Conservation (phyloP, 2,113 vertebrate genomes). For the Nettapus auritus region DNA sequence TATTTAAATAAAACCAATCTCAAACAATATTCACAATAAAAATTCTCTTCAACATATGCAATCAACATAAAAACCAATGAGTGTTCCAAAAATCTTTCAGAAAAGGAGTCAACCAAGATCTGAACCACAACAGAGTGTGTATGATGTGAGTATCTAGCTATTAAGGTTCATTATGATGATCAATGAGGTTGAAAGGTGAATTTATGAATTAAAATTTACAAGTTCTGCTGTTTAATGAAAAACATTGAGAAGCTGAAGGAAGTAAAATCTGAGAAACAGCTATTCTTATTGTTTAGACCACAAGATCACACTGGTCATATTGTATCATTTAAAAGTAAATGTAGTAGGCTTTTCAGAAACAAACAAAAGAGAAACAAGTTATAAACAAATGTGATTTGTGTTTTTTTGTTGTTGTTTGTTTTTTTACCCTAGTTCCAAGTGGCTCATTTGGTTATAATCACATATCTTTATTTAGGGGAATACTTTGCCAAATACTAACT, state of each 20-base stretch:
- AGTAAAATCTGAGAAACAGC: constrained; percentile 21
- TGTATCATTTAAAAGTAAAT: constrained; percentile 64
- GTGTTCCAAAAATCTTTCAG: constrained; percentile 49
- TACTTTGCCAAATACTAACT: constrained; percentile 40
- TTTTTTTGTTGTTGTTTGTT: neutral
- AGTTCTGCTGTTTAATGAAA: constrained; percentile 47
- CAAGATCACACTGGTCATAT: constrained; percentile 55
- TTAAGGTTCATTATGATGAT: constrained; percentile 38
- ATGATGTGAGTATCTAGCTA: constrained; percentile 34
- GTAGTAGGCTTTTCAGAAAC: constrained; percentile 51
- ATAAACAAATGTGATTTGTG: constrained; percentile 58
- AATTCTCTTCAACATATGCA: constrained; percentile 19
- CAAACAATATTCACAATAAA: neutral
- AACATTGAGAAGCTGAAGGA: neutral
- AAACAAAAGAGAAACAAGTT: constrained; percentile 63
- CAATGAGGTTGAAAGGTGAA: constrained; percentile 61
- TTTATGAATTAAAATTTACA: constrained; percentile 52
- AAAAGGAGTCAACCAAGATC: neutral
- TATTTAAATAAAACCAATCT: constrained; percentile 49
- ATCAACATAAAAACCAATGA: constrained; percentile 51
- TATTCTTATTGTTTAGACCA: constrained; percentile 58
- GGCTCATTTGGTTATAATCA: constrained; percentile 58
- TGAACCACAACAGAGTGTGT: constrained; percentile 24
- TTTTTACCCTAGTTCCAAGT: constrained; percentile 12
- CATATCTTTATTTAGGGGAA: constrained; percentile 14